phyloP scores from a whole-genome alignment of 2,113 vertebrate species.

The Eonycteris spelaea region DNA sequence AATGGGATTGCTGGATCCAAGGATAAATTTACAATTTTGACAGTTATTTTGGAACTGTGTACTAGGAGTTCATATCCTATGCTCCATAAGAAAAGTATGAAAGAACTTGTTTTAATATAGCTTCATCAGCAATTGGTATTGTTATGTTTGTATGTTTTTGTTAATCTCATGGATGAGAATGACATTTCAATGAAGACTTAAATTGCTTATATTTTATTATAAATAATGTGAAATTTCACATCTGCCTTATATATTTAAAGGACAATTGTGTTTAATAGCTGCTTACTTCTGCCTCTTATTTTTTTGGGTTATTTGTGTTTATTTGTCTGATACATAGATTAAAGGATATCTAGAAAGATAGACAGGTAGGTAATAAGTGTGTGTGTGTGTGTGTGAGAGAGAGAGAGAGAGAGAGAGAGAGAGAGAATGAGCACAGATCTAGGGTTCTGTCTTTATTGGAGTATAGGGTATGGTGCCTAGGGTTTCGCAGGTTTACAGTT shows the following conservation, averaged over 20 bases:
- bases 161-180: neutral
- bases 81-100: neutral
- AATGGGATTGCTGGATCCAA: neutral
- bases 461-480: neutral
- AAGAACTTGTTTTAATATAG: neutral
- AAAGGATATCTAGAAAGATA: neutral
- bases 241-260: neutral
- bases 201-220: neutral
- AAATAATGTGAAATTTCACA: neutral
- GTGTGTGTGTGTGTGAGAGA: too few species aligned
- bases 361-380: neutral
- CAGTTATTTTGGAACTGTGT: neutral
- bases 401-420: neutral
- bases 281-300: neutral
- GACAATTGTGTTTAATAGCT: neutral
- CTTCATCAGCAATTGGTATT: neutral
- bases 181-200: neutral
- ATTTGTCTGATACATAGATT: neutral
- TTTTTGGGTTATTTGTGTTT: neutral
- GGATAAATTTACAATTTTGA: neutral
- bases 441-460: neutral
- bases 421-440: neutral
- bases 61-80: neutral
- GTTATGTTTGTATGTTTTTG: neutral
- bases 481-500: neutral